Evolutionary conservation across 1,140 invertebrate genomes (phyloP), one percentile per base, ranked within the genome.

Genomic region (Frieseomelitta varia): DNA sequence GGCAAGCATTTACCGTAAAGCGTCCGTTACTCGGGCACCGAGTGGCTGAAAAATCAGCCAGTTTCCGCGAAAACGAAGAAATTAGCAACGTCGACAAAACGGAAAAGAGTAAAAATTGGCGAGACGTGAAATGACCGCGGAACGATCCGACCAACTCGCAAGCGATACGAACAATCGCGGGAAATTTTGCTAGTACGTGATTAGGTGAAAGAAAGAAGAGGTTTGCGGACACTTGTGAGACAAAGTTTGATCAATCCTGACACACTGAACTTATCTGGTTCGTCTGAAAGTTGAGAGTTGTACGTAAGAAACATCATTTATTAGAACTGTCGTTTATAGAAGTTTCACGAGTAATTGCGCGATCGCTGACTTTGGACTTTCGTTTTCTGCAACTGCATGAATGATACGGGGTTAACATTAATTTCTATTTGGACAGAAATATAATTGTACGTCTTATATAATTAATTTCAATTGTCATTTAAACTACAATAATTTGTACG

Each of bases 1-100:
- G 81, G 53, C 34, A 34, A 39, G 39, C 65, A 39, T 83, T 83
- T 83, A 83, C 55, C 53, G 65, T 68, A 78, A 67, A 82, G 27
- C 58, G 34, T 78, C 81, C 63, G 65, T 78, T 83, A 78, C 69
- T 78, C 53, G 24, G 21, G n/a, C 34, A 68, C 24, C 21, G 39
- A 6, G 39, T 24, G 53, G 21, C 65, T 17, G 58, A 47, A 47
- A 47, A 47, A 47, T 47, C 39, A 47, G 19, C 47, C 65, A 71
- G 58, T 69, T 83, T 58, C 47, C 34, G 19, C n/a, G 55, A 15
- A 39, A 69, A 67, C 17, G 65, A 15, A 15, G n/a, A 69, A 56
- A 78, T 58, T 58, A 78, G 39, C 30, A 24, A 19, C n/a, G 63
- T 56, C 19, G 15, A 15, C 30, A 68, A 12, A 19, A n/a, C 19